A percentile compares a stretch with the other conserved stretches of the same genome.
phyloP scores from a whole-genome alignment of 2,113 vertebrate species.

The Ictalurus furcatus region DNA sequence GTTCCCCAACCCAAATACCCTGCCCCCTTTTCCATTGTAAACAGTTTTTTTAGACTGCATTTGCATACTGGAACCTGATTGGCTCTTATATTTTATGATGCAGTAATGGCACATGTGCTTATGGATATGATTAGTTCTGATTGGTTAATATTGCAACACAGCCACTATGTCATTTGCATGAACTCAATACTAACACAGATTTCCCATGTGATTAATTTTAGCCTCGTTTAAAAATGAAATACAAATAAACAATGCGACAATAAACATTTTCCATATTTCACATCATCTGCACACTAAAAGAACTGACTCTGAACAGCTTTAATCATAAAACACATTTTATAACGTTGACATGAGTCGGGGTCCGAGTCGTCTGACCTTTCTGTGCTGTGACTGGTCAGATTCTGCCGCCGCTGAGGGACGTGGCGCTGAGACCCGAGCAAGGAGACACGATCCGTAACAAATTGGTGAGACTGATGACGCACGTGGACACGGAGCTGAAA shows the following conservation, averaged over 20 bases:
- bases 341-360: not conserved
- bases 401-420: slow-evolving; percentile 73
- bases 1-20: not conserved
- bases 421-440: slow-evolving; percentile 70
- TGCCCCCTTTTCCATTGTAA: not conserved
- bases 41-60: not conserved
- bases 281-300: not conserved
- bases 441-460: slow-evolving; percentile 71
- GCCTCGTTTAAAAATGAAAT: not conserved
- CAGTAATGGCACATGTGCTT: not conserved
- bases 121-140: not conserved
- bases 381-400: slow-evolving; percentile 60
- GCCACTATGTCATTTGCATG: not conserved
- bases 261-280: not conserved
- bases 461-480: slow-evolving; percentile 79
- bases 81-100: not conserved
- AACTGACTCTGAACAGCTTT: not conserved
- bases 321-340: not conserved
- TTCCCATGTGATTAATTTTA: not conserved
- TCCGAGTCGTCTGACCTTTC: slow-evolving; percentile 1
- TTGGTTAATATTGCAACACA: not conserved
- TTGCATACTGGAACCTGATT: not conserved
- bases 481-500: slow-evolving; percentile 79
- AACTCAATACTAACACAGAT: not conserved
- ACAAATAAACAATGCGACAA: not conserved